phyloP scores from a whole-genome alignment of 1,140 invertebrate species.

The Hydropsyche tenuis region DNA sequence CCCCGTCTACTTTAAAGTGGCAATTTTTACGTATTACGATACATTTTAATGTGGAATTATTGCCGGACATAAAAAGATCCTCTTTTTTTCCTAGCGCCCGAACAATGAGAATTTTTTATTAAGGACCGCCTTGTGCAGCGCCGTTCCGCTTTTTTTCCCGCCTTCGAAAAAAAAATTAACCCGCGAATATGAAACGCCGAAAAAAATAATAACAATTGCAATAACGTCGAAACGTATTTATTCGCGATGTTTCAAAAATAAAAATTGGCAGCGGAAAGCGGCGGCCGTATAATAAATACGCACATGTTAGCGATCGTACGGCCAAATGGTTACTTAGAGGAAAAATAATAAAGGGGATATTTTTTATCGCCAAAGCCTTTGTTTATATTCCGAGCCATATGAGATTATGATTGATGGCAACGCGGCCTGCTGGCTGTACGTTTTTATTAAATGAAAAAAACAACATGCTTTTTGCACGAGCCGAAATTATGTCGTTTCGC shows the following conservation, averaged over 20 bases:
- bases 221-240: too few species aligned
- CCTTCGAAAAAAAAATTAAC: too few species aligned
- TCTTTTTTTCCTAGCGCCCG: conserved; percentile 23
- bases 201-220: background rate
- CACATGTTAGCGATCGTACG: background rate
- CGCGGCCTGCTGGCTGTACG: conserved; percentile 1
- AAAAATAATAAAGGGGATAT: conserved; percentile 19
- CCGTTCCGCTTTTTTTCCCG: background rate
- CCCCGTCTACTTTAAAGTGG: conserved; percentile 19
- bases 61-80: conserved; percentile 34
- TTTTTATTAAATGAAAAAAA: conserved; percentile 24
- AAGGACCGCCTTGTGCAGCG: background rate
- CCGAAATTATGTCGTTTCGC: conserved; percentile 22
- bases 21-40: conserved; percentile 42
- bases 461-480: background rate
- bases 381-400: conserved; percentile 24
- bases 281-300: background rate
- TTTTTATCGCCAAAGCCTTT: conserved; percentile 24
- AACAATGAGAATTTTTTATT: conserved; percentile 22
- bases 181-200: background rate
- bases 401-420: conserved; percentile 26
- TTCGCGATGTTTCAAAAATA: too few species aligned
- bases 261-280: too few species aligned
- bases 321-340: conserved; percentile 14
- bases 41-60: conserved; percentile 43